Percentiles rank a stretch among this genome's conserved stretches.
Evolutionary conservation across 2,113 vertebrate species (phyloP).

Genomic region (Tupaia tana): DNA sequence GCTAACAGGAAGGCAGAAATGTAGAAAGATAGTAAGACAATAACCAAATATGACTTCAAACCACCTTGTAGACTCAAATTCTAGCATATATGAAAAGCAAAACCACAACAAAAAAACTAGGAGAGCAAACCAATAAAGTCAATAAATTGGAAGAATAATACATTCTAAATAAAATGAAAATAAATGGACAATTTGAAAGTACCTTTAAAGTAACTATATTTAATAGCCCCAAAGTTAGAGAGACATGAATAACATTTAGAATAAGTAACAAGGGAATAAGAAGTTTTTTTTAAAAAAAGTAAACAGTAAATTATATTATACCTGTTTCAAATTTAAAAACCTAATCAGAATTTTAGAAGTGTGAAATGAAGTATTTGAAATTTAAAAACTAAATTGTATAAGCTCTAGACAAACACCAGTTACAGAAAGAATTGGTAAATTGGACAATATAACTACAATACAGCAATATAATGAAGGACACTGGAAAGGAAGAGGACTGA

Average conservation of each 20-base stretch:
- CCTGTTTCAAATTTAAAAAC: not conserved
- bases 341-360: not conserved
- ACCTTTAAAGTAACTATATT: conserved; percentile 29
- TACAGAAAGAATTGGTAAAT: conserved; percentile 1
- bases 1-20: not conserved
- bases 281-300: not conserved
- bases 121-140: not conserved
- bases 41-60: not conserved
- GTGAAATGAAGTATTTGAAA: not conserved
- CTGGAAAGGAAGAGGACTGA: not conserved
- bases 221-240: not conserved
- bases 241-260: not conserved
- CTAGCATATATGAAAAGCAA: not conserved
- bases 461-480: not conserved
- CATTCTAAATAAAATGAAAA: not conserved
- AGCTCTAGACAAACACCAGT: not conserved
- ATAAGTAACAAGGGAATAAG: not conserved
- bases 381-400: not conserved
- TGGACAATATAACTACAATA: not conserved
- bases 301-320: not conserved
- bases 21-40: not conserved
- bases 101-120: not conserved
- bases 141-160: not conserved
- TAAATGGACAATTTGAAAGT: not conserved
- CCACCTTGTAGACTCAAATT: not conserved